phyloP scores from a whole-genome alignment of 2,797 vertebrate genomes.

The Intellagama lesueurii region DNA sequence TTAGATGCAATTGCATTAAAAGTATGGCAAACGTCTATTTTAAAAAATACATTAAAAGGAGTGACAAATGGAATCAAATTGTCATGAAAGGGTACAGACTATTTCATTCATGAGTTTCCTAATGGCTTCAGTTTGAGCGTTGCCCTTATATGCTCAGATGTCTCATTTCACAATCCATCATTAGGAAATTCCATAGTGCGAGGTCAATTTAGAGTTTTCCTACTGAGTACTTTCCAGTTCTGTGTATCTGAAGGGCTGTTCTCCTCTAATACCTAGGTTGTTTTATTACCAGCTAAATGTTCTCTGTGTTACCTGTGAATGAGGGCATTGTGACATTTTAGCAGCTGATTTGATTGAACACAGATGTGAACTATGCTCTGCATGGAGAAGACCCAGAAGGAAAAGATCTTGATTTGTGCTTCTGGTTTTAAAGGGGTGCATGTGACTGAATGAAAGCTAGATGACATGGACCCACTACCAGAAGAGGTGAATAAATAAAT shows the following conservation, averaged over 20 bases:
- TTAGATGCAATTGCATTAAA: slow-evolving; percentile 50
- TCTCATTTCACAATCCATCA: slow-evolving; percentile 55
- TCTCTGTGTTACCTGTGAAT: slow-evolving; percentile 81
- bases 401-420: slow-evolving; percentile 47
- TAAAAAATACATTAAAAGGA: slow-evolving; percentile 43
- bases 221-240: slow-evolving; percentile 48
- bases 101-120: slow-evolving; percentile 59
- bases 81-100: slow-evolving; percentile 45
- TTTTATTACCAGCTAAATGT: slow-evolving; percentile 80
- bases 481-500: slow-evolving; percentile 39
- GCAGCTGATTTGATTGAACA: slow-evolving; percentile 76
- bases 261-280: slow-evolving; percentile 69
- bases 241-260: slow-evolving; percentile 62
- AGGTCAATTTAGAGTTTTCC: slow-evolving; percentile 37
- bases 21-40: slow-evolving; percentile 42
- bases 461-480: slow-evolving; percentile 46
- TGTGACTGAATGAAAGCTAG: slow-evolving; percentile 50
- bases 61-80: slow-evolving; percentile 68
- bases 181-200: slow-evolving; percentile 28
- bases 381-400: slow-evolving; percentile 69
- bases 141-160: slow-evolving; percentile 56
- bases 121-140: slow-evolving; percentile 61
- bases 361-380: slow-evolving; percentile 78
- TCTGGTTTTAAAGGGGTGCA: slow-evolving; percentile 61
- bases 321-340: slow-evolving; percentile 80